Base-by-base conservation (phyloP, 35 echinoderm and acorn worm species). In the Lytechinus variegatus region DNA sequence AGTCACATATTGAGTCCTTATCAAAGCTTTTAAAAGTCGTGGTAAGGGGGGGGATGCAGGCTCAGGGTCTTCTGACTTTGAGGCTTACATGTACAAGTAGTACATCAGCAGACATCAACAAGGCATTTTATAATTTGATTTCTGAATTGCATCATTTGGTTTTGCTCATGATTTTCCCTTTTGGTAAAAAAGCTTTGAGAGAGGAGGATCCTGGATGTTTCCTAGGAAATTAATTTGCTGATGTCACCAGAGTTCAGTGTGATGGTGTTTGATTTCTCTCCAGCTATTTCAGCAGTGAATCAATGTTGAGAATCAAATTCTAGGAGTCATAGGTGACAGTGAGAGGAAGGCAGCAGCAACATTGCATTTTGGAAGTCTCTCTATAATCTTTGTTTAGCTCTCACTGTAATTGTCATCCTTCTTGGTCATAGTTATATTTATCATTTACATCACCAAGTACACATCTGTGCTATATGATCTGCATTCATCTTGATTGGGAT, bases 241-340 rank as follows among this genome's bases (percentile, higher is more conserved):
- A 79, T 79, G 66, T 79, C 66, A 79, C 66, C 66, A 79, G n/a
- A 79, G 66, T 79, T 79, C 66, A 79, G 6, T 79, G 66, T n/a
- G 6, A 79, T 16, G 3, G 66, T 79, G 66, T 79, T 79, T 79
- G 66, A 79, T 79, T 79, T 79, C 66, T 79, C 66, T 79, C 66
- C n/a, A 24, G 66, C n/a, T 79, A n/a, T 79, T n/a, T 79, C 7
- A 24, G 19, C 66, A 7, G 66, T 79, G 66, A 79, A 79, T 79
- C 66, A n/a, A 79, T 79, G 19, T 24, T 3, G 61, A 9, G 61
- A 24, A 71, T 21, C 61, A 3, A 71, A 24, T 24, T 24, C 0
- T 7, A 2, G 5, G 66, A 79, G 21, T n/a, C 4, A 7, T 19
- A 79, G 66, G 1, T 79, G 66, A 79, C 66, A 79, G 8, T n/a